Percentiles rank a stretch among this genome's conserved stretches.
These are phyloP conservation scores for Aegithalos caudatus DNA, from an alignment of 2,113 vertebrate genomes.

Conservation along the genomic window DNA sequence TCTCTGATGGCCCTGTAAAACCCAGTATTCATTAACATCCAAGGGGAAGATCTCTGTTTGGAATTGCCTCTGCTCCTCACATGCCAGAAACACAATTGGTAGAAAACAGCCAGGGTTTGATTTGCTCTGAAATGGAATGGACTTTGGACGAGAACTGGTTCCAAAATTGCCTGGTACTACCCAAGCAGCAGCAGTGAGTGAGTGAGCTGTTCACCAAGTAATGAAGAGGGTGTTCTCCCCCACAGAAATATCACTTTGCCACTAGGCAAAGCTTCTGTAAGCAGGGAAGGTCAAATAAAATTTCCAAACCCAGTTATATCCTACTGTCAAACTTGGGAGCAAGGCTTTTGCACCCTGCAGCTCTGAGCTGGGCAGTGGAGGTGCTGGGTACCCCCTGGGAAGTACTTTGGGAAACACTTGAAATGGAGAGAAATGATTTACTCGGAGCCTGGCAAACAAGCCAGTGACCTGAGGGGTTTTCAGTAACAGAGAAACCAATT, in stretches of 20 bases:
- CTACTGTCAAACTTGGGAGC: background rate
- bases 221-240: background rate
- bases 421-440: background rate
- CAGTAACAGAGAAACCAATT: background rate
- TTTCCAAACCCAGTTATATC: background rate
- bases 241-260: background rate
- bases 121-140: conserved; percentile 13
- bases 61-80: background rate
- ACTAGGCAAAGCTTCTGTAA: background rate
- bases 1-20: background rate
- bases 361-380: background rate
- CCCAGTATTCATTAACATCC: background rate
- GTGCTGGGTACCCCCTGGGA: background rate
- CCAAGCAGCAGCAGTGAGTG: background rate
- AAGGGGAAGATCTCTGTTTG: background rate
- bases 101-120: background rate
- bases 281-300: background rate
- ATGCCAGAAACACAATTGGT: background rate
- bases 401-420: background rate
- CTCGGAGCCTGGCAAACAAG: background rate
- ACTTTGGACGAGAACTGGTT: background rate
- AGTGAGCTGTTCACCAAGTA: background rate
- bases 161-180: background rate
- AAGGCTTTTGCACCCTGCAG: background rate
- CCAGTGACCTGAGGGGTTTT: background rate